phyloP scores from a whole-genome alignment of 2,113 vertebrate genomes.

The Gadus macrocephalus region DNA sequence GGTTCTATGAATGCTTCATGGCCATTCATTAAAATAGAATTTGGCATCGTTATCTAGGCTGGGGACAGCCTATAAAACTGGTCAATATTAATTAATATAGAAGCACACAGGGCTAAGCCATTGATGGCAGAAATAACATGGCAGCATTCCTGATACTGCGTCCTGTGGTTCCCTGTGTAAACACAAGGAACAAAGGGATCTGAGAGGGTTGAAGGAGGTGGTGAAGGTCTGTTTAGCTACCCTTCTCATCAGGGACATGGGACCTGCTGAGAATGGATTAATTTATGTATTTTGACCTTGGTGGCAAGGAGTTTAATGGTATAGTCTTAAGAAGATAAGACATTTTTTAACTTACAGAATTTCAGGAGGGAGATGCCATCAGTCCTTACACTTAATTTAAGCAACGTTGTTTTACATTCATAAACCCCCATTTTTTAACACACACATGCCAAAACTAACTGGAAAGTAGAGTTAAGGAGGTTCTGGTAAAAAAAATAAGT shows the following conservation, averaged over 20 bases:
- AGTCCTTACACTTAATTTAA: too few species aligned
- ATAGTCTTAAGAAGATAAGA: too few species aligned
- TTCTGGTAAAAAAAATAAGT: too few species aligned
- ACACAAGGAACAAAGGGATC: background rate
- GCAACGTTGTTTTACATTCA: too few species aligned
- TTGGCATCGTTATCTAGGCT: slow-evolving; percentile 64
- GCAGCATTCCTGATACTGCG: slow-evolving; percentile 30
- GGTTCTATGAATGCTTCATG: slow-evolving; percentile 63
- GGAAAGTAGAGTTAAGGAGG: too few species aligned
- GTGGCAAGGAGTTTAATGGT: too few species aligned
- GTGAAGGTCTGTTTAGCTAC: slow-evolving; percentile 3
- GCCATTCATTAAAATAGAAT: slow-evolving; percentile 67
- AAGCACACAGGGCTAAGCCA: slow-evolving; percentile 42
- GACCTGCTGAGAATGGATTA: background rate
- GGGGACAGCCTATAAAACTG: slow-evolving; percentile 56
- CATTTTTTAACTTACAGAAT: too few species aligned
- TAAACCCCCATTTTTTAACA: too few species aligned
- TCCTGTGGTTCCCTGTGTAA: slow-evolving; percentile 19
- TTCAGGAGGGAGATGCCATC: too few species aligned
- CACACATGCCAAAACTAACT: too few species aligned
- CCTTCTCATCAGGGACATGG: background rate
- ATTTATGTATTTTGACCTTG: too few species aligned
- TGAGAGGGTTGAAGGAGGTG: slow-evolving; percentile 9
- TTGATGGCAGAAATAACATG: slow-evolving; percentile 28
- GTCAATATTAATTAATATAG: slow-evolving; percentile 64